Evolutionary conservation across 2,797 vertebrate genomes (phyloP).

Genomic region (Urocyon cinereoargenteus): DNA sequence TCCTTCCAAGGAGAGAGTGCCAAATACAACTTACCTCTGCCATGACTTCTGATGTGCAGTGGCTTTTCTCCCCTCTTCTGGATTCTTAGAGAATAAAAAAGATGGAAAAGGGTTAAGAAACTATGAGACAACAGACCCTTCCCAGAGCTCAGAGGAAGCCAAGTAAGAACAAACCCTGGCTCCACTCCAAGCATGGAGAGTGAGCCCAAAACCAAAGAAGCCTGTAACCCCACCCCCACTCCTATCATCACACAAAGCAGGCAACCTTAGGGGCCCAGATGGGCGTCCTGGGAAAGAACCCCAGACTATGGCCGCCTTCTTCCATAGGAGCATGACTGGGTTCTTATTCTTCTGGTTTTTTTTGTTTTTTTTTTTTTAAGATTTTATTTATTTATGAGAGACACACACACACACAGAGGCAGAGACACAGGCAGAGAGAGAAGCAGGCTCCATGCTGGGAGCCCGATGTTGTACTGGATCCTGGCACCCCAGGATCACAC

Average conservation of each 20-base stretch:
- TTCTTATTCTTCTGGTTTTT: no score
- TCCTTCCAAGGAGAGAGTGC: neutral
- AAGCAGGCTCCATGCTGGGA: no score
- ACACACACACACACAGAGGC: no score
- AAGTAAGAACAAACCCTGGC: neutral
- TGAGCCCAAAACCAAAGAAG: neutral
- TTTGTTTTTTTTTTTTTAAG: no score
- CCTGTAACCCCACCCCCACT: neutral
- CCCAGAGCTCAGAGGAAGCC: neutral
- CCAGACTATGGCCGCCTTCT: neutral
- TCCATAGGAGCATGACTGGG: neutral
- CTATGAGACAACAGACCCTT: neutral
- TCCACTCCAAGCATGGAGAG: neutral
- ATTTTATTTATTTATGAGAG: no score
- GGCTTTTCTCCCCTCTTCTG: neutral
- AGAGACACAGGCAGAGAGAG: no score
- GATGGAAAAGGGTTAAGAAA: slow-evolving; percentile 23
- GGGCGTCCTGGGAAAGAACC: neutral
- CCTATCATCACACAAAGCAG: neutral
- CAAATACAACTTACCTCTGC: slow-evolving; percentile 38
- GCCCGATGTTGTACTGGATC: no score
- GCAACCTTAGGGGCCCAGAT: neutral
- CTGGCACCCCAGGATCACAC: no score
- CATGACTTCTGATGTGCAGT: neutral
- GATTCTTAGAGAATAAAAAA: slow-evolving; percentile 46